phyloP scores from a whole-genome alignment of 1,140 invertebrate species.

The Magallana gigas region DNA sequence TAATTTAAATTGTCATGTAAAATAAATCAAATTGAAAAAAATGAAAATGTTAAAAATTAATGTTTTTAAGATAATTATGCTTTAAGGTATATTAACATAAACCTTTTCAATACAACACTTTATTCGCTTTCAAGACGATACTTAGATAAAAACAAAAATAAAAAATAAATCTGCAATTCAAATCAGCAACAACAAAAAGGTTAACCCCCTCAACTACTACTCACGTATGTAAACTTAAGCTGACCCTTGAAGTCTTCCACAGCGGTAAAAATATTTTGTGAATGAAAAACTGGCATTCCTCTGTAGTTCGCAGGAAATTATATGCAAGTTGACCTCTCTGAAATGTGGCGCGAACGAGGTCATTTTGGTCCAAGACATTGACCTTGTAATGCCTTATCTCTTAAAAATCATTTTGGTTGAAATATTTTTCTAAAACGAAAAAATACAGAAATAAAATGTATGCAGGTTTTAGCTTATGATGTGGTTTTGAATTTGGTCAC shows the following conservation, averaged over 20 bases:
- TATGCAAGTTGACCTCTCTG: constrained; percentile 18
- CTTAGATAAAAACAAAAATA: too few species aligned
- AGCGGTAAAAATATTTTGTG: constrained; percentile 31
- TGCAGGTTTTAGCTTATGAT: neutral
- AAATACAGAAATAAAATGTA: neutral
- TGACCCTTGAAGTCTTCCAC: constrained; percentile 17
- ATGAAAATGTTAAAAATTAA: neutral
- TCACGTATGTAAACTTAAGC: neutral
- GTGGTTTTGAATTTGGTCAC: constrained; percentile 11
- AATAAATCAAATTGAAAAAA: neutral
- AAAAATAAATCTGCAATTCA: neutral
- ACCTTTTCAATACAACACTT: too few species aligned
- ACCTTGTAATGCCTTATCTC: neutral
- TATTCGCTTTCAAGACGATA: too few species aligned
- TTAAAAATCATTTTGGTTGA: neutral
- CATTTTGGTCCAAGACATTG: constrained; percentile 21
- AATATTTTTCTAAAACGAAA: too few species aligned
- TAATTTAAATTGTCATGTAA: neutral
- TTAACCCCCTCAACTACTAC: neutral
- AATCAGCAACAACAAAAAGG: neutral
- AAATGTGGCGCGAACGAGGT: constrained; percentile 17
- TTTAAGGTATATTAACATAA: too few species aligned
- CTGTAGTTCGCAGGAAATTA: constrained; percentile 12
- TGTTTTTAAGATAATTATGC: too few species aligned
- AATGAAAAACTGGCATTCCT: constrained; percentile 30